A percentile compares a stretch with the other conserved stretches of the same genome.
phyloP scores from a whole-genome alignment of 1,140 invertebrate species.

The Wiebesia pumilae region DNA sequence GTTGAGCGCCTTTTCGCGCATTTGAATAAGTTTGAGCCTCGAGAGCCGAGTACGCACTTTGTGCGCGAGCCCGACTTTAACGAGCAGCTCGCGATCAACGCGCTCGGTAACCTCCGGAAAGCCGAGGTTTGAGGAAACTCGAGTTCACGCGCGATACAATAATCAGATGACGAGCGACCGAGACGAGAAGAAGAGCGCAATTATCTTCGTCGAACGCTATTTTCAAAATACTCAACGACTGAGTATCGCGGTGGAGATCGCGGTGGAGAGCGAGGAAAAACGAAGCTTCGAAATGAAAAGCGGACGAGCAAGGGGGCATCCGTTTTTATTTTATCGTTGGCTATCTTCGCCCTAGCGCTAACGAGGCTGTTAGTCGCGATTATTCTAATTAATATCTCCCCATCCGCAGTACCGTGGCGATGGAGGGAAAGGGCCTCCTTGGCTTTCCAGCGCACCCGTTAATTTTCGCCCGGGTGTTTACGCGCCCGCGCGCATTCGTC shows the following conservation, averaged over 20 bases:
- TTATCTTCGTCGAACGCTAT: no score
- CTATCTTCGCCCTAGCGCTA: slow-evolving; percentile 70
- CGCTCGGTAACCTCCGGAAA: no score
- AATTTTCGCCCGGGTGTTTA: slow-evolving; percentile 21
- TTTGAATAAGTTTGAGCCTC: background rate
- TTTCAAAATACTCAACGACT: no score
- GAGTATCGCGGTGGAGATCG: no score
- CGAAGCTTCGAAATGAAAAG: slow-evolving; percentile 20
- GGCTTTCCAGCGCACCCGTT: background rate
- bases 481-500: background rate
- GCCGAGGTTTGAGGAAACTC: no score
- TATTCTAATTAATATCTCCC: slow-evolving; percentile 76
- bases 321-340: slow-evolving; percentile 61
- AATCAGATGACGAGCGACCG: background rate
- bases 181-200: no score
- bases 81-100: background rate
- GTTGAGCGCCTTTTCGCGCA: background rate
- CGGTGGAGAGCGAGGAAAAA: no score
- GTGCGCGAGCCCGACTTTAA: background rate
- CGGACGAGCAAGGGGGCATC: slow-evolving; percentile 15
- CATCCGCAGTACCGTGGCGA: slow-evolving; percentile 54
- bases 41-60: no score
- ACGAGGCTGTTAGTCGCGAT: slow-evolving; percentile 75
- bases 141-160: no score
- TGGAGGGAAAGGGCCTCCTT: background rate